Evolutionary conservation across 2,113 vertebrate species (phyloP).

Genomic region (Cichladusa arquata): DNA sequence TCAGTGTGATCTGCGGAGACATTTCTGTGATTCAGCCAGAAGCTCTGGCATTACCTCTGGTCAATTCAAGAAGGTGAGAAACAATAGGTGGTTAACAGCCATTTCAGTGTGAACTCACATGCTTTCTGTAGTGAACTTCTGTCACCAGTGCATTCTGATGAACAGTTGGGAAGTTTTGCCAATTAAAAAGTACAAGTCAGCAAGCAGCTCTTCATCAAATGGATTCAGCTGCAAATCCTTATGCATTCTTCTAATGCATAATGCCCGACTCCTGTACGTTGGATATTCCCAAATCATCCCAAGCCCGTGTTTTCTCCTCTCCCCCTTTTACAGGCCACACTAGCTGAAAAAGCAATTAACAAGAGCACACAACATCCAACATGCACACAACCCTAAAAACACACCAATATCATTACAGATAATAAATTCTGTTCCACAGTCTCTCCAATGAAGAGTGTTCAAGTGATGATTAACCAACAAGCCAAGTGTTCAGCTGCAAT

Average conservation of each 20-base stretch:
- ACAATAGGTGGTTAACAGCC: background rate
- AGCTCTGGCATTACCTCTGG: background rate
- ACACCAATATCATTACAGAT: background rate
- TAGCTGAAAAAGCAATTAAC: background rate
- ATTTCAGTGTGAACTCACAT: background rate
- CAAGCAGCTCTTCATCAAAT: background rate
- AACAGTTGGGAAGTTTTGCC: background rate
- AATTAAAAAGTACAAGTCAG: background rate
- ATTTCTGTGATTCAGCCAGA: background rate
- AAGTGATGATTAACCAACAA: slow-evolving; percentile 38
- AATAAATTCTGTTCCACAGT: background rate
- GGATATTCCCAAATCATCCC: background rate
- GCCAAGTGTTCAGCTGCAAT: slow-evolving; percentile 4
- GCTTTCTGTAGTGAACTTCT: background rate
- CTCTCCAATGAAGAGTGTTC: background rate
- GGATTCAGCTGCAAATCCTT: background rate
- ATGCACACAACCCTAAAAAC: background rate
- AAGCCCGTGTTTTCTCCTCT: background rate
- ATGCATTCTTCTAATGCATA: background rate
- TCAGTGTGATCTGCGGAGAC: background rate
- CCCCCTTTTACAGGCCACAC: background rate
- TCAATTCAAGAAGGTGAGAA: background rate
- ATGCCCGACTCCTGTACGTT: background rate
- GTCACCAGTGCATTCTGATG: background rate
- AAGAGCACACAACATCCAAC: background rate